phyloP scores from a whole-genome alignment of 2,888 invertebrate genomes.

The Euphydryas editha region DNA sequence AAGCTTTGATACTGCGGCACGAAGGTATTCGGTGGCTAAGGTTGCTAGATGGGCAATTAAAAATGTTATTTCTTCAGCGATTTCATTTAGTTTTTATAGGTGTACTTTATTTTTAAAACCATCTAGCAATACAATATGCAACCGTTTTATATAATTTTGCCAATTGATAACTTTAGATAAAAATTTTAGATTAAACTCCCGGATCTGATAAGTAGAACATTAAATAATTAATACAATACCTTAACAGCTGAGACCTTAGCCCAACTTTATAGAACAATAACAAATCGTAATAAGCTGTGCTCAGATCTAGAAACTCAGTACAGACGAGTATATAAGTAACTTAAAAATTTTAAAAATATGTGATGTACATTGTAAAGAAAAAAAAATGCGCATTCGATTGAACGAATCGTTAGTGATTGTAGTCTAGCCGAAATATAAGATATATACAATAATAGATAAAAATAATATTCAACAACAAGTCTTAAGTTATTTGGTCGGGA shows the following conservation, averaged over 20 bases:
- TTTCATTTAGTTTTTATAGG: constrained; percentile 14
- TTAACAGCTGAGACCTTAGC: background rate
- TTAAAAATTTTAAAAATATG: background rate
- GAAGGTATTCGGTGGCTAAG: constrained; percentile 30
- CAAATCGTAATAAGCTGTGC: background rate
- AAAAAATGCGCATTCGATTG: background rate
- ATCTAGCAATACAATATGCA: background rate
- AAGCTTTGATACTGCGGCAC: constrained; percentile 44
- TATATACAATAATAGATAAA: constrained; percentile 38
- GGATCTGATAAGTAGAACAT: background rate
- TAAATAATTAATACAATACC: background rate
- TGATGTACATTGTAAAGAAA: background rate
- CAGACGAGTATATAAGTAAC: no score
- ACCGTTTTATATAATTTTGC: background rate
- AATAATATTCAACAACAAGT: constrained; percentile 64
- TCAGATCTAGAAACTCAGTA: no score
- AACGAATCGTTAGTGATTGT: constrained; percentile 13
- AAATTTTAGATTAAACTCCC: constrained; percentile 1
- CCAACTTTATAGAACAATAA: background rate
- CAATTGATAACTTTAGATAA: constrained; percentile 8
- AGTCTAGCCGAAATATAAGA: constrained; percentile 16
- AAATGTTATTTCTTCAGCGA: constrained; percentile 23
- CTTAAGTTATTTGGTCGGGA: constrained; percentile 82
- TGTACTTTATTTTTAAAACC: no score
- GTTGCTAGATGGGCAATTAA: constrained; percentile 4